Percentiles rank a stretch among this genome's conserved stretches.
Evolutionary conservation across 2,797 vertebrate genomes (phyloP).

Genomic region (Myiotriccus ornatus): DNA sequence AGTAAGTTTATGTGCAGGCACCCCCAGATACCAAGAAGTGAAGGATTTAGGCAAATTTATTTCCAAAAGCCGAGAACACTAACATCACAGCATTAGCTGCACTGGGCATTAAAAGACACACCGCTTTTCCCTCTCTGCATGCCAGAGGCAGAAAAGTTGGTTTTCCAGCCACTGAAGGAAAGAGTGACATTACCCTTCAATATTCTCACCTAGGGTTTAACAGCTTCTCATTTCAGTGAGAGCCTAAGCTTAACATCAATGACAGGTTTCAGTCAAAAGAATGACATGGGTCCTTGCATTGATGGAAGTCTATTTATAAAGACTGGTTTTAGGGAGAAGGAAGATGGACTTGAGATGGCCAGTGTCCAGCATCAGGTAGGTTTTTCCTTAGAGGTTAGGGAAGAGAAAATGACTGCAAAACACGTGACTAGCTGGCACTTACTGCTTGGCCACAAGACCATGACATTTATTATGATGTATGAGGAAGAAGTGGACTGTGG

Average conservation of each 20-base stretch:
- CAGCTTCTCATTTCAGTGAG: neutral
- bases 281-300: neutral
- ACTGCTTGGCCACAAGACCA: neutral
- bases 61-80: too few relatives aligned
- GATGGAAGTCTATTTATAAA: neutral
- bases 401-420: neutral
- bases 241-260: neutral
- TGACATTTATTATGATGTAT: neutral
- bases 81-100: too few relatives aligned
- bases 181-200: neutral
- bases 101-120: too few relatives aligned
- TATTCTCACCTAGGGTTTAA: neutral
- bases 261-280: neutral
- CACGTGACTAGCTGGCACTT: neutral
- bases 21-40: too few relatives aligned
- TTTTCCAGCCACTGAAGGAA: neutral
- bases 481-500: neutral
- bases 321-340: neutral
- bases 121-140: too few relatives aligned
- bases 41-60: too few relatives aligned
- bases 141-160: neutral
- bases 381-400: neutral
- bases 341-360: neutral
- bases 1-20: too few relatives aligned
- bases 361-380: neutral